Evolutionary conservation across 2,797 vertebrate species (phyloP), one percentile per base, ranked within the genome.

Genomic region (Dipus sagitta): DNA sequence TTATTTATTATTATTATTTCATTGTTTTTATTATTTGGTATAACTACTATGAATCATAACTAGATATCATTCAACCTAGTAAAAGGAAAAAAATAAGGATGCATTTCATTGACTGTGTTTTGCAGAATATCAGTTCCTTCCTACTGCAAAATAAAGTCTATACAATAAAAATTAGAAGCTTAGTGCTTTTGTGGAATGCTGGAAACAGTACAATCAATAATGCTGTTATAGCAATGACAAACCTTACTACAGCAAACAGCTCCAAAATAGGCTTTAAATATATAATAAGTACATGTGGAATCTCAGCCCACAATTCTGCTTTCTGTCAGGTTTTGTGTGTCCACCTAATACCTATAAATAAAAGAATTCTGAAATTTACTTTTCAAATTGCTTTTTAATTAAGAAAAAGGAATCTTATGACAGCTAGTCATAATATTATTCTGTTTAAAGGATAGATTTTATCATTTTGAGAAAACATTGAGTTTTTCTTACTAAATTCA

Each of bases 181-280:
- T 92, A 60, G n/a, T 54, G 62, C 23, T 91, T 67, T 47, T 71
- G 52, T 90, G 34, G 13, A 91, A 78, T 91, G 9, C 34, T 93
- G 52, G 34, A 94, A 93, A 74, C 1, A 62, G 30, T 77, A 52
- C 12, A 93, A 67, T 67, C 93, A 68, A 54, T 85, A 94, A 52
- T 74, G 15, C 13, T 83, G 4, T n/a, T 95, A 14, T 21, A 72
- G 8, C 77, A n/a, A 95, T 87, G 10, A 85, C 67, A 92, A 21
- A 32, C 24, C n/a, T 87, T 90, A 65, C 20, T 32, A 21, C 1
- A 88, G 65, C 77, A 79, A 47, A 2, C 4, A 90, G 3, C 18
- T 79, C 95, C 87, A 76, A 84, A 93, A 95, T 77, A 54, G 28
- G 3, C 42, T 92, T 95, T 86, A 89, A 86, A 87, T 79, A 76